These are phyloP conservation scores for Characodon lateralis DNA, from an alignment of 2,797 vertebrate species.

Conservation along the genomic window DNA sequence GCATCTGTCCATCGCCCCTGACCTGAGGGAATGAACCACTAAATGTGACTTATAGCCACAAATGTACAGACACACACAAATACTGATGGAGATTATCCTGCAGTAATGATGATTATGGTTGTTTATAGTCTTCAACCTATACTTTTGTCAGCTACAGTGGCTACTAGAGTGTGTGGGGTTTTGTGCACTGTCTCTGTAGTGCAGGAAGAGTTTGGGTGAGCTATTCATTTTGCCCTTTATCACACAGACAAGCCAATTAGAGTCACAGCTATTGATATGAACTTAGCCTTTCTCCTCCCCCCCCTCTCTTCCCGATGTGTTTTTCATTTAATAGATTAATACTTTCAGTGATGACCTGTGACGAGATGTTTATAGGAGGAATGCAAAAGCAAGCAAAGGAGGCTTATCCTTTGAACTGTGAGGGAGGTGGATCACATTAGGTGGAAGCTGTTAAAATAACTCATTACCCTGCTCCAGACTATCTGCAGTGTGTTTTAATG, in stretches of 20 bases:
- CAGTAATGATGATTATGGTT: constrained; percentile 70
- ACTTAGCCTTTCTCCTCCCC: constrained; percentile 54
- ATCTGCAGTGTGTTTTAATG: constrained; percentile 40
- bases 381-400: constrained; percentile 58
- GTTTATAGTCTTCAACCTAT: constrained; percentile 64
- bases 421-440: constrained; percentile 54
- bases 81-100: constrained; percentile 61
- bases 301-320: constrained; percentile 39
- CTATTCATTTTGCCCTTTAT: constrained; percentile 72
- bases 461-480: constrained; percentile 53
- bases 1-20: constrained; percentile 72
- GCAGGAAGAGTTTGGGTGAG: constrained; percentile 34
- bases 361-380: constrained; percentile 59
- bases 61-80: constrained; percentile 44
- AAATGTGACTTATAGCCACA: constrained; percentile 62
- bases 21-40: constrained; percentile 59
- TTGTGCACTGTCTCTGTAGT: constrained; percentile 14
- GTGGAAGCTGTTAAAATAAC: constrained; percentile 69
- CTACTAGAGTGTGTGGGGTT: constrained; percentile 37
- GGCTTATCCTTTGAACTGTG: constrained; percentile 38
- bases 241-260: constrained; percentile 76
- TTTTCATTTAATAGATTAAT: constrained; percentile 72
- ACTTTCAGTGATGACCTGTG: constrained; percentile 66
- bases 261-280: constrained; percentile 72
- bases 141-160: constrained; percentile 59